phyloP scores from a whole-genome alignment of 2,797 vertebrate genomes.

The Coregonus suidteri region DNA sequence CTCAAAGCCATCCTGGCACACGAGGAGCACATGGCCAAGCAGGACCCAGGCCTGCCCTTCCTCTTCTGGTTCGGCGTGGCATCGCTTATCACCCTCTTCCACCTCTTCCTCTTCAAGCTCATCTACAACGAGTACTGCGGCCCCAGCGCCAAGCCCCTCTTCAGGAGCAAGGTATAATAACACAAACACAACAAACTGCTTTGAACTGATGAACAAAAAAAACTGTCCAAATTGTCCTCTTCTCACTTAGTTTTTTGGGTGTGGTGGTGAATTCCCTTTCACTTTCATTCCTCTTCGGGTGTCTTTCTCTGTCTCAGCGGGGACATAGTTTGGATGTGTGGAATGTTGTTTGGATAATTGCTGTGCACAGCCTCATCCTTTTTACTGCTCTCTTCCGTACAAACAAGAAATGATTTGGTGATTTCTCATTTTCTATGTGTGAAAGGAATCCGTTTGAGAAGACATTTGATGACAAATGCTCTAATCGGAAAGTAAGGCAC shows the following conservation, averaged over 20 bases:
- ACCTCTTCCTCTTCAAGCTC: conserved; percentile 98
- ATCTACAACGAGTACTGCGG: conserved; percentile 99
- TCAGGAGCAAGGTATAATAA: conserved; percentile 95
- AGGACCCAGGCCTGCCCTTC: conserved; percentile 94
- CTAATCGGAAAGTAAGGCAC: conserved; percentile 7
- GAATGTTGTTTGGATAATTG: conserved; percentile 19
- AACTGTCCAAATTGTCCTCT: conserved; percentile 27
- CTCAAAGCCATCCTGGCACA: conserved; percentile 96
- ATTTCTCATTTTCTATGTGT: conserved; percentile 13
- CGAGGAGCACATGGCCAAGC: conserved; percentile 97
- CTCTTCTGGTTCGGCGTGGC: conserved; percentile 99
- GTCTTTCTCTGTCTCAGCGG: conserved; percentile 46
- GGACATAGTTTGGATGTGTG: conserved; percentile 33
- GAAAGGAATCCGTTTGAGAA: neutral
- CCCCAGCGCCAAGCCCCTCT: conserved; percentile 93
- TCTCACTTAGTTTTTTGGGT: conserved; percentile 26
- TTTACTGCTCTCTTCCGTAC: neutral
- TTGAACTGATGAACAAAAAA: conserved; percentile 17
- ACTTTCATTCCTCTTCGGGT: conserved; percentile 41
- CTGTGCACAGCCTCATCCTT: neutral
- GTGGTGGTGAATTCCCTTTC: conserved; percentile 50
- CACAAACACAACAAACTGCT: conserved; percentile 5
- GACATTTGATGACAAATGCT: conserved; percentile 1
- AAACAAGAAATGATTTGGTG: neutral
- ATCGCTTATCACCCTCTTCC: conserved; percentile 95